Conservation (phyloP, 2,888 invertebrate genomes). For the Tipula vernalis region DNA sequence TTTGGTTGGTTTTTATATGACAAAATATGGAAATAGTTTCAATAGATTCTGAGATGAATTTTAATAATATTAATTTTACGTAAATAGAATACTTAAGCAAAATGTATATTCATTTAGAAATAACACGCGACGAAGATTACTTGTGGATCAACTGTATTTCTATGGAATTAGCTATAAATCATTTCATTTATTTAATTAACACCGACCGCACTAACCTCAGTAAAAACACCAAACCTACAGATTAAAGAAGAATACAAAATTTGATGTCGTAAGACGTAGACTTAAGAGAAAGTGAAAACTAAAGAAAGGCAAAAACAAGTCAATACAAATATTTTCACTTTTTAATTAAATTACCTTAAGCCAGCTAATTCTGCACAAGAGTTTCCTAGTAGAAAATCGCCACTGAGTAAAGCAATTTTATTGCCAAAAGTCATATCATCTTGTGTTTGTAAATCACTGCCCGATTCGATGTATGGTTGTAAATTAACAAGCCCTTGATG, state of each 20-base stretch:
- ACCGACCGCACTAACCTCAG: background rate
- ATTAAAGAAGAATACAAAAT: background rate
- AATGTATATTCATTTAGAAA: background rate
- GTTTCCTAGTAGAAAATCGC: slow-evolving; percentile 82
- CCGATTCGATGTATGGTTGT: slow-evolving; percentile 41
- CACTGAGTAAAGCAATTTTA: slow-evolving; percentile 85
- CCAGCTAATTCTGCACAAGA: slow-evolving; percentile 79
- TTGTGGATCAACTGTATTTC: too few relatives aligned
- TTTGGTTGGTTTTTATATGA: background rate
- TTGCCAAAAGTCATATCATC: slow-evolving; percentile 88
- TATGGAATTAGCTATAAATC: too few relatives aligned
- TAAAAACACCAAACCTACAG: background rate
- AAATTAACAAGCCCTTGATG: slow-evolving; percentile 83
- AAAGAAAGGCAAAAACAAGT: slow-evolving; percentile 26
- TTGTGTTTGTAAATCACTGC: slow-evolving; percentile 41
- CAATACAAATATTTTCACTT: slow-evolving; percentile 25
- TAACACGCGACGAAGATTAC: background rate
- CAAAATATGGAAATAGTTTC: background rate
- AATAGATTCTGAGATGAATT: background rate
- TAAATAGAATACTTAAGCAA: background rate
- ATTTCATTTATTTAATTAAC: too few relatives aligned
- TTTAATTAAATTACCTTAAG: slow-evolving; percentile 29
- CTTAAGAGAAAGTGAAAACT: background rate
- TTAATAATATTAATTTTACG: background rate
- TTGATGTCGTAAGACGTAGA: background rate